Conservation (phyloP, 2,888 invertebrate species). For the Polyommatus iphigenia region DNA sequence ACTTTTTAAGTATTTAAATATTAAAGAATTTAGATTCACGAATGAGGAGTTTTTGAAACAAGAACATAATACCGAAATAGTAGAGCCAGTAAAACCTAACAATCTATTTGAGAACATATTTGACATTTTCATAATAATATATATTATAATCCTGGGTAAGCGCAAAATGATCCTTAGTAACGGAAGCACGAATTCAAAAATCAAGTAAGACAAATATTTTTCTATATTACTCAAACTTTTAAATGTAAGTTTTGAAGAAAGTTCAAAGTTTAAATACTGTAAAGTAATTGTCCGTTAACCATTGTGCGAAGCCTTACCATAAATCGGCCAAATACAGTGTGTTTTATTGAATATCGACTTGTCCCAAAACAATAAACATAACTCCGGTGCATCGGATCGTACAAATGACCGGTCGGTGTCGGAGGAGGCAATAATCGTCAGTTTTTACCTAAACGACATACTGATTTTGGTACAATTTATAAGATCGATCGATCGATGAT, state of each 20-base stretch:
- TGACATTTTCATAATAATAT: background rate
- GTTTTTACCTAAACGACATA: constrained; percentile 68
- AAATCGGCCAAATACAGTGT: constrained; percentile 30
- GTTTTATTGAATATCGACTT: constrained; percentile 42
- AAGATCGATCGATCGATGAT: constrained; percentile 30
- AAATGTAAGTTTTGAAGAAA: background rate
- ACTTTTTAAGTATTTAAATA: too few relatives aligned
- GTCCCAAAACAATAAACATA: constrained; percentile 41
- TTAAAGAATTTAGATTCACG: too few relatives aligned
- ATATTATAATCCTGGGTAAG: background rate
- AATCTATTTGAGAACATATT: background rate
- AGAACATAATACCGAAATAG: background rate
- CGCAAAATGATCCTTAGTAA: background rate
- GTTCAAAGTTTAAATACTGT: background rate
- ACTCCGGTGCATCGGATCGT: constrained; percentile 42
- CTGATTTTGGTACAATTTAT: constrained; percentile 43
- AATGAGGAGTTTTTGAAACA: background rate
- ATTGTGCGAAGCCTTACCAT: background rate
- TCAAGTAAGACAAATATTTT: too few relatives aligned
- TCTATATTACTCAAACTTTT: background rate
- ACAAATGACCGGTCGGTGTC: constrained; percentile 73
- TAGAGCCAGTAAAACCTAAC: background rate
- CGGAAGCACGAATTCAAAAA: background rate
- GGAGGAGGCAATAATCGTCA: constrained; percentile 71
- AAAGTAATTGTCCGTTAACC: background rate